phyloP scores from a whole-genome alignment of 2,113 vertebrate species.

The Platycercus adscitus region DNA sequence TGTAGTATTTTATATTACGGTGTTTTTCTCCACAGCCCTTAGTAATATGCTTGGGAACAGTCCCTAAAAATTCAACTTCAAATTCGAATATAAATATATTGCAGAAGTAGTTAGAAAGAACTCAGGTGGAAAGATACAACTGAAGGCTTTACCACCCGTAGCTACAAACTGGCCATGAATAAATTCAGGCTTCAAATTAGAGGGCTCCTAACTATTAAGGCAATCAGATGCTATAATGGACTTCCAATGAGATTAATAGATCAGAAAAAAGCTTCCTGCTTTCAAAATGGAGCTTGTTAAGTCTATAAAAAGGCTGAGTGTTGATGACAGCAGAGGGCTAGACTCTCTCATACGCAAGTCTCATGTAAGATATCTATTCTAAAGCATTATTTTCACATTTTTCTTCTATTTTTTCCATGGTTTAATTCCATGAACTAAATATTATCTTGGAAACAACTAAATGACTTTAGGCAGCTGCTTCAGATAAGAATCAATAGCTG shows the following conservation, averaged over 20 bases:
- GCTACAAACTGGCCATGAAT: not conserved
- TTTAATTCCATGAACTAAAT: constrained; percentile 18
- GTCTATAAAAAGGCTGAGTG: not conserved
- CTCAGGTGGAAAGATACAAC: not conserved
- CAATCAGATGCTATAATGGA: not conserved
- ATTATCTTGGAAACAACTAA: constrained; percentile 25
- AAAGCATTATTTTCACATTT: not conserved
- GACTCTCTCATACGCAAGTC: not conserved
- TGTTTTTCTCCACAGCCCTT: not conserved
- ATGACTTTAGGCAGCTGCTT: constrained; percentile 43
- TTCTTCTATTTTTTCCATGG: not conserved
- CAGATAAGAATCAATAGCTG: constrained; percentile 46
- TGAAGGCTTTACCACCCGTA: not conserved
- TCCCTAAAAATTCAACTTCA: not conserved
- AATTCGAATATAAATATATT: not conserved
- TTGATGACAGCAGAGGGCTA: not conserved
- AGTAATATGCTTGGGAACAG: not conserved
- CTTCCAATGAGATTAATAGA: not conserved
- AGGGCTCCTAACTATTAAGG: not conserved
- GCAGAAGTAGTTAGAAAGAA: not conserved
- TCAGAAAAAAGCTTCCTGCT: not conserved
- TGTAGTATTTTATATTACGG: not conserved
- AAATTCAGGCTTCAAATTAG: not conserved
- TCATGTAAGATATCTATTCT: not conserved
- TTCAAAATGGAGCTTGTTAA: not conserved